Evolutionary conservation across 2,888 invertebrate species (phyloP).

Genomic region (Eristalis tenax): DNA sequence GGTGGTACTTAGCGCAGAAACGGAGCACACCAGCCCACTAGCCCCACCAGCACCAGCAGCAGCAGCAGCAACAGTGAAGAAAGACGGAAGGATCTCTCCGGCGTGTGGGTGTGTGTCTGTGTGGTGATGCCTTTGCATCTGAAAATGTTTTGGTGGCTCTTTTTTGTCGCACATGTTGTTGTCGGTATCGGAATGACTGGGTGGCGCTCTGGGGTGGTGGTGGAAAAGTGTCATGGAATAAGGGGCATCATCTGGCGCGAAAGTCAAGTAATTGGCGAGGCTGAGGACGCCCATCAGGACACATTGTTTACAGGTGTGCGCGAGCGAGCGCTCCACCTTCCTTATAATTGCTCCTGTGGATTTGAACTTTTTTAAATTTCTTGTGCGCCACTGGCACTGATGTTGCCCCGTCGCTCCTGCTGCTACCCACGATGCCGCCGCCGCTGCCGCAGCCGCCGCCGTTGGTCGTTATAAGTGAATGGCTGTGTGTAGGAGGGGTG

Average conservation of each 20-base stretch:
- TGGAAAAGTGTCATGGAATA: not conserved
- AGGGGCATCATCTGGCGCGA: slow-evolving; percentile 37
- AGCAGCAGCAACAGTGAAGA: not conserved
- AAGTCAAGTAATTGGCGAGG: slow-evolving; percentile 67
- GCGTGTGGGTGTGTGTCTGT: not conserved
- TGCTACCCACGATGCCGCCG: too few species aligned
- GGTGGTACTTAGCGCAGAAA: slow-evolving; percentile 58
- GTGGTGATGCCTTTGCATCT: slow-evolving; percentile 51
- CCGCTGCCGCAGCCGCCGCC: slow-evolving; percentile 1
- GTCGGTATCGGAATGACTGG: slow-evolving; percentile 1
- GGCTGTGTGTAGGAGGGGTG: not conserved
- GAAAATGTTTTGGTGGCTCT: slow-evolving; percentile 53
- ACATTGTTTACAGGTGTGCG: slow-evolving; percentile 69
- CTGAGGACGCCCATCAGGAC: slow-evolving; percentile 49
- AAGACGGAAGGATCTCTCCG: not conserved
- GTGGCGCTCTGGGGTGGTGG: not conserved
- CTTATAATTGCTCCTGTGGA: slow-evolving; percentile 70
- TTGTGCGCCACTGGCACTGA: not conserved
- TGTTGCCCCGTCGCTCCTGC: not conserved
- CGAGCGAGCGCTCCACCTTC: slow-evolving; percentile 53
- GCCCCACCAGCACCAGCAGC: not conserved
- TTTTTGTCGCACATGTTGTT: slow-evolving; percentile 58
- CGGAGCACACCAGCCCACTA: slow-evolving; percentile 1
- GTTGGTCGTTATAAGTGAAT: slow-evolving; percentile 19
- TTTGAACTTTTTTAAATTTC: slow-evolving; percentile 67